Evolutionary conservation across 2,113 vertebrate species (phyloP).

Genomic region (Lepisosteus osseus): DNA sequence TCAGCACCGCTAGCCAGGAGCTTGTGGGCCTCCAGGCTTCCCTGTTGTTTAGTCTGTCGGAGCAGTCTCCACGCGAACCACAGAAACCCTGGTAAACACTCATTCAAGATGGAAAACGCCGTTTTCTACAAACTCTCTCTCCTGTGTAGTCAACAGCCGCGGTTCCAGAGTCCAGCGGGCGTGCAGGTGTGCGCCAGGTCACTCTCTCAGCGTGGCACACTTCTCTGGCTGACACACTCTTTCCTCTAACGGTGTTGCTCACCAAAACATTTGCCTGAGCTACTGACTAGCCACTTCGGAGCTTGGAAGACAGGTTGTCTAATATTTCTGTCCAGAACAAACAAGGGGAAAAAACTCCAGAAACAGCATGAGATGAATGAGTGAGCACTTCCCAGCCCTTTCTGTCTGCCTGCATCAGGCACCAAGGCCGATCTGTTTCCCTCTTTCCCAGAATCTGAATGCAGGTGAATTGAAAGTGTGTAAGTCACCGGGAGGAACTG

Average conservation of each 20-base stretch:
- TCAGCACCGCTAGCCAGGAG: too few relatives aligned
- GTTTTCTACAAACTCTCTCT: conserved; percentile 28
- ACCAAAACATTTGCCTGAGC: conserved; percentile 58
- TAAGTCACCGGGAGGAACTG: too few relatives aligned
- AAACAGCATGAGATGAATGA: conserved; percentile 54
- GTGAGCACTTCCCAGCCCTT: conserved; percentile 11
- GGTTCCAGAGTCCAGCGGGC: conserved; percentile 40
- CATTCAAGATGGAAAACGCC: conserved; percentile 28
- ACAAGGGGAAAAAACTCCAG: conserved; percentile 58
- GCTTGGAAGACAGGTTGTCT: conserved; percentile 66
- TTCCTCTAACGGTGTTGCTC: conserved; percentile 65
- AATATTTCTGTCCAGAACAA: conserved; percentile 61
- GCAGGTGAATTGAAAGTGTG: too few relatives aligned
- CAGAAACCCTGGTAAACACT: not conserved
- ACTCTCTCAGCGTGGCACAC: conserved; percentile 48
- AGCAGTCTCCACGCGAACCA: too few relatives aligned
- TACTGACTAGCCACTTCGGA: conserved; percentile 60
- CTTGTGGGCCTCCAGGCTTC: too few relatives aligned
- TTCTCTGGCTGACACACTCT: conserved; percentile 58
- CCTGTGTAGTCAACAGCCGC: conserved; percentile 42
- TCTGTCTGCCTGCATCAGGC: too few relatives aligned
- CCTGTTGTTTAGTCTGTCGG: too few relatives aligned
- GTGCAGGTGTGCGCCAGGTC: conserved; percentile 53
- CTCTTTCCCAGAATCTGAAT: not conserved
- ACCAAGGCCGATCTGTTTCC: not conserved